Conservation (phyloP, 2,888 invertebrate species). For the Amphimallon solstitiale region DNA sequence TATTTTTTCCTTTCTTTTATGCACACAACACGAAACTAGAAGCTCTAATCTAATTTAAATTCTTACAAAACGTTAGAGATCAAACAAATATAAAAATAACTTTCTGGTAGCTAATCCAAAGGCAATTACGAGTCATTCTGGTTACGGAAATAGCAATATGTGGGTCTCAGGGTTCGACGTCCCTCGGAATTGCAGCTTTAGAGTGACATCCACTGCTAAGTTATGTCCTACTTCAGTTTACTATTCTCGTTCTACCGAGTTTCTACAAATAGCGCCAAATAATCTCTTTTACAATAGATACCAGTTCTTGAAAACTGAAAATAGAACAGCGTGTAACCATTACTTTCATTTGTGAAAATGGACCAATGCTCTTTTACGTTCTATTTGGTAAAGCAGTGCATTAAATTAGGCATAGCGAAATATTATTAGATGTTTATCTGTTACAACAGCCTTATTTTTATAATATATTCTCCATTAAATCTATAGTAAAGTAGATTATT, state of each 20-base stretch:
- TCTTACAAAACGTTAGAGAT: too few species aligned
- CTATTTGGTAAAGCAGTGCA: background rate
- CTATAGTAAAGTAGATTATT: too few species aligned
- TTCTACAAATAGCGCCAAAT: conserved; percentile 29
- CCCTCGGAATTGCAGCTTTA: conserved; percentile 6
- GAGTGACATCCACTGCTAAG: conserved; percentile 20
- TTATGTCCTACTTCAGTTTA: conserved; percentile 28
- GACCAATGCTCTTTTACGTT: background rate
- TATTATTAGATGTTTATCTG: background rate
- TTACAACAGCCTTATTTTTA: background rate
- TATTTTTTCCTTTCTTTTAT: too few species aligned
- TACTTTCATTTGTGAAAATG: too few species aligned
- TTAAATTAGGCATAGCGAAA: background rate
- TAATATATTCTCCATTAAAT: too few species aligned
- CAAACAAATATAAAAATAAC: conserved; percentile 7
- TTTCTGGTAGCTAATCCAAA: conserved; percentile 9
- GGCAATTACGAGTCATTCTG: conserved; percentile 19
- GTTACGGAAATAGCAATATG: conserved; percentile 15
- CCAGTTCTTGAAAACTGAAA: conserved; percentile 1
- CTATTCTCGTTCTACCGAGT: conserved; percentile 12
- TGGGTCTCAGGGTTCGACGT: conserved; percentile 16
- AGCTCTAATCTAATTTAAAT: background rate
- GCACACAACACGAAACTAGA: background rate
- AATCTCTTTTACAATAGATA: background rate
- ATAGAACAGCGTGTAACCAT: background rate